A percentile compares a stretch with the other conserved stretches of the same genome.
Evolutionary conservation across 2,797 vertebrate genomes (phyloP).

Genomic region (Cuculus canorus): DNA sequence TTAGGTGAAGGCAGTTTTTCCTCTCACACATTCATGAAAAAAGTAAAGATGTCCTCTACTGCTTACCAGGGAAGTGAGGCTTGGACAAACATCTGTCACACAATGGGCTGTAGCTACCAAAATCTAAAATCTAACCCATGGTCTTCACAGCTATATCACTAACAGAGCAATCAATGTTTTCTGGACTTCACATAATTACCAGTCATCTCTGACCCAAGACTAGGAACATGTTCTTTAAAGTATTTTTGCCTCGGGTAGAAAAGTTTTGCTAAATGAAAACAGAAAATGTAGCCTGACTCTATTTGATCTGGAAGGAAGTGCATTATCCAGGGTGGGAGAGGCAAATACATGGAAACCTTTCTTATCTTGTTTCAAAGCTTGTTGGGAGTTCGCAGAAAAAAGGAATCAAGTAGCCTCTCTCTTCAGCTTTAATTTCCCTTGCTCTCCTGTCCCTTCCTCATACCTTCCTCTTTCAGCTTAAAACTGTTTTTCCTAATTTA

Average conservation of each 20-base stretch:
- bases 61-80: not conserved
- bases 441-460: not conserved
- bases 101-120: not conserved
- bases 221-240: not conserved
- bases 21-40: not conserved
- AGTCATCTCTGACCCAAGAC: not conserved
- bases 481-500: not conserved
- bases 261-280: not conserved
- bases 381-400: not conserved
- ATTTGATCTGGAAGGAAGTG: not conserved
- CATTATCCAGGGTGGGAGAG: not conserved
- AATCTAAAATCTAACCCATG: not conserved
- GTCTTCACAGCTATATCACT: not conserved
- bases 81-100: not conserved
- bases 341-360: not conserved
- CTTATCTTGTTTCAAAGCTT: not conserved
- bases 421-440: not conserved
- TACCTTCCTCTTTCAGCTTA: not conserved
- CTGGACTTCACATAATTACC: not conserved
- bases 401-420: not conserved
- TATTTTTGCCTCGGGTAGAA: not conserved
- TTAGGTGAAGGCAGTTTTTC: not conserved
- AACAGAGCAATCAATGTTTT: not conserved
- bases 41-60: not conserved
- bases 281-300: not conserved